These are phyloP conservation scores for Willisornis vidua DNA, from an alignment of 2,113 vertebrate species.

Conservation along the genomic window DNA sequence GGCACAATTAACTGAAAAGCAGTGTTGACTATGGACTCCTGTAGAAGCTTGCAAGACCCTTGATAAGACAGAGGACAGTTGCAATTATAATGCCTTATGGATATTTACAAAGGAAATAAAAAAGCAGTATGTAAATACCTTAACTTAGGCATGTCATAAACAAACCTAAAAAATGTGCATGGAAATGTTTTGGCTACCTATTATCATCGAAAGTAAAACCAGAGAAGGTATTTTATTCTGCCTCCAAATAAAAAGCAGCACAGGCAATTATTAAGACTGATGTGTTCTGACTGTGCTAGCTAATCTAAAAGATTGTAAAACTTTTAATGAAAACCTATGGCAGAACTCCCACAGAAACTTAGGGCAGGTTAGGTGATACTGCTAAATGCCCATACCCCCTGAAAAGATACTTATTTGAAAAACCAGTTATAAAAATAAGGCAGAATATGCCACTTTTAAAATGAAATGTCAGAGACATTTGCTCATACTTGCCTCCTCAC, in stretches of 20 bases:
- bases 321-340: background rate
- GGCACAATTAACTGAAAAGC: background rate
- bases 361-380: background rate
- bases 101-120: background rate
- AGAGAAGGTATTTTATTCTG: background rate
- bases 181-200: background rate
- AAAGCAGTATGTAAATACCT: background rate
- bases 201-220: background rate
- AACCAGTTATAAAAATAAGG: background rate
- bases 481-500: constrained; percentile 85
- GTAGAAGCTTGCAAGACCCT: background rate
- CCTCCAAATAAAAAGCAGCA: background rate
- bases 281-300: background rate
- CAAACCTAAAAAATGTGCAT: background rate
- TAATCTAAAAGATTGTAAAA: background rate
- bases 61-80: background rate
- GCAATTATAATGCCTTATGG: background rate
- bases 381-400: background rate
- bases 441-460: background rate
- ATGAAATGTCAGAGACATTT: background rate
- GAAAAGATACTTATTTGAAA: background rate
- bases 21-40: background rate
- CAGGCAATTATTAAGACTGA: background rate
- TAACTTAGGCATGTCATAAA: background rate
- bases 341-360: background rate